These are phyloP conservation scores for Pangasius macronema DNA, from an alignment of 2,797 vertebrate species.

Conservation along the genomic window DNA sequence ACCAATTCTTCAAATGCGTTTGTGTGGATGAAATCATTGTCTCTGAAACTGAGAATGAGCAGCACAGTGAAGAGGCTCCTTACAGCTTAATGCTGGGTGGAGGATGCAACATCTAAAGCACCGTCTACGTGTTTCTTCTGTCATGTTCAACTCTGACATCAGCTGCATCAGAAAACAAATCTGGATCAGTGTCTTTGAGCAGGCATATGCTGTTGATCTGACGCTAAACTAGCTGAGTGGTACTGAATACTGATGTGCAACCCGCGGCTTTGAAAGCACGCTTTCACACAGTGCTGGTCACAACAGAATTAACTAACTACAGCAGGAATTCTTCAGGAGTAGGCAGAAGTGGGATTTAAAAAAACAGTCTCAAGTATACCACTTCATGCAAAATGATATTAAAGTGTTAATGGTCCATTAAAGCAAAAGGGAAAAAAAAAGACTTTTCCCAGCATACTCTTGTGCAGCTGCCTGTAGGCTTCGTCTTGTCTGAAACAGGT, in stretches of 20 bases:
- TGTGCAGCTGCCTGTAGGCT: neutral
- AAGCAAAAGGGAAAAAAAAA: neutral
- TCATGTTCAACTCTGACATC: neutral
- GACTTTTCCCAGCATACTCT: neutral
- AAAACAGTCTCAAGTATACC: neutral
- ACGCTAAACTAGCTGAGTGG: too few species aligned
- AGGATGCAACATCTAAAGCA: neutral
- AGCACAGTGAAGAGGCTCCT: neutral
- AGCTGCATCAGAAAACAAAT: neutral
- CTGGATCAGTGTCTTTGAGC: neutral
- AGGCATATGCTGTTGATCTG: neutral
- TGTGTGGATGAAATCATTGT: neutral
- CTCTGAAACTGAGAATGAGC: neutral
- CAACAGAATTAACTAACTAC: neutral
- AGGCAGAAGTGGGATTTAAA: neutral
- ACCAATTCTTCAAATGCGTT: neutral
- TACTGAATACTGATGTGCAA: neutral
- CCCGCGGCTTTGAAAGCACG: neutral
- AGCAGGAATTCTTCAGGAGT: neutral
- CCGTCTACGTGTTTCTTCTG: too few species aligned
- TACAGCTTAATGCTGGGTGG: neutral
- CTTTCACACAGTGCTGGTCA: neutral
- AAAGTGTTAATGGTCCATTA: neutral
- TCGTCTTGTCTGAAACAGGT: neutral
- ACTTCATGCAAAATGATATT: neutral